Base-by-base conservation (phyloP, 2,888 invertebrate genomes). In the Busseola fusca region DNA sequence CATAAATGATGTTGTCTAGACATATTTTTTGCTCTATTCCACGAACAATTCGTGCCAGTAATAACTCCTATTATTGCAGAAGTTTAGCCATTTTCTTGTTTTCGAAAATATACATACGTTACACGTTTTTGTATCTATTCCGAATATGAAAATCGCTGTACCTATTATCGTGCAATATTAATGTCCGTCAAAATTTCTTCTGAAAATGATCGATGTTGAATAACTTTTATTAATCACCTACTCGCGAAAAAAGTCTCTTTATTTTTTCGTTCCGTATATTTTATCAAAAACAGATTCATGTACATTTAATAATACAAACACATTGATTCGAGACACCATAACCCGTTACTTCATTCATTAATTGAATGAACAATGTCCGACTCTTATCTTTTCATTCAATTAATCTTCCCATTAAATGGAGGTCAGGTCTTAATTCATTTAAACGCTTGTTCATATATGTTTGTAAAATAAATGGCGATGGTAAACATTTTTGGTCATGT, bases 321-420 rank as follows among this genome's bases (percentile, higher is more conserved):
- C 73, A 81, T 80, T 81, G 83, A 82, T 87, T 84, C 78, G 69
- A 72, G 76, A 80, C 83, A 78, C 77, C 81, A 81, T 82, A 76
- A 72, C 76, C 69, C 71, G 76, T 82, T 82, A 82, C 62, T 78
- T 76, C 76, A 74, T 76, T 81, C 66, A 77, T 81, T 89, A 87
- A 91, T 89, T 88, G 84, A 88, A 88, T 87, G 87, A 88, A 86
- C 86, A 84, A 87, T 84, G 85, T 86, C 75, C 82, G 74, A 60
- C 66, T 75, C 73, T 82, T 87, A 88, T 87, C 86, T 84, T 88
- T 86, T 88, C 89, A 88, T 90, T 91, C 89, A 89, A 92, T 91
- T 91, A 91, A 87, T 82, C 84, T 84, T 83, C 81, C 82, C 84
- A 83, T 85, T 86, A 81, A 75, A 86, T 83, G 83, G 82, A 86